Evolutionary conservation across 1,140 invertebrate genomes (phyloP), one percentile per base, ranked within the genome.

Genomic region (Drosophila bifasciata): DNA sequence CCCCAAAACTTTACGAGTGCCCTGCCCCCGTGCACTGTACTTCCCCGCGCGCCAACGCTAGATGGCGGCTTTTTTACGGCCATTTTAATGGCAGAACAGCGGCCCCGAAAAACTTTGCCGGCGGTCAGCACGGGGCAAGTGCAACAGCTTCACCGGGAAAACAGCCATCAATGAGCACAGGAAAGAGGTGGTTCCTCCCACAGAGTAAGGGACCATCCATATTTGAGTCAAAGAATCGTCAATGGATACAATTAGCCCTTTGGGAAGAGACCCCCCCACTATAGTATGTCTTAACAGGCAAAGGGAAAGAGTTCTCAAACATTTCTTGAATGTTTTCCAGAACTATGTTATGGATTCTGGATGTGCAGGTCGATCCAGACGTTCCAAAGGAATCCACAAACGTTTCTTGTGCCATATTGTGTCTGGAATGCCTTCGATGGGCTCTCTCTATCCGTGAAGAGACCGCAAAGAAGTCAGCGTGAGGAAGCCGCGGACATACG

Each of bases 1-100:
- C 63, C 77, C 61, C 60, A 59, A 84, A 85, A 88, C 67, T 88
- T 88, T 88, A 86, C 55, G 77, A 75, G 83, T 78, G 17, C 44
- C 57, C n/a, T n/a, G n/a, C n/a, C 60, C 60, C 41, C 46, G 60
- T 55, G 40, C 69, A 36, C 25, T 32, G 60, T 56, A 9, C 63
- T 66, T 40, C n/a, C 28, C 40, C 13, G n/a, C n/a, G n/a, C n/a
- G 39, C 21, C 51, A 5, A n/a, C 21, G 36, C 13, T 15, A 39
- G 6, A 48, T 69, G 46, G 36, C 58, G 77, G 61, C 79, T 61
- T 74, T 86, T 86, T 86, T 78, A 86, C 70, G 70, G 62, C 66
- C 74, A 63, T 81, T 86, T 86, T 86, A 88, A 86, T 88, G 78
- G 69, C 83, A 40, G 63, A 52, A 48, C 59, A 62, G 80, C 72